phyloP scores from a whole-genome alignment of 2,113 vertebrate genomes.

The Istiophorus platypterus region DNA sequence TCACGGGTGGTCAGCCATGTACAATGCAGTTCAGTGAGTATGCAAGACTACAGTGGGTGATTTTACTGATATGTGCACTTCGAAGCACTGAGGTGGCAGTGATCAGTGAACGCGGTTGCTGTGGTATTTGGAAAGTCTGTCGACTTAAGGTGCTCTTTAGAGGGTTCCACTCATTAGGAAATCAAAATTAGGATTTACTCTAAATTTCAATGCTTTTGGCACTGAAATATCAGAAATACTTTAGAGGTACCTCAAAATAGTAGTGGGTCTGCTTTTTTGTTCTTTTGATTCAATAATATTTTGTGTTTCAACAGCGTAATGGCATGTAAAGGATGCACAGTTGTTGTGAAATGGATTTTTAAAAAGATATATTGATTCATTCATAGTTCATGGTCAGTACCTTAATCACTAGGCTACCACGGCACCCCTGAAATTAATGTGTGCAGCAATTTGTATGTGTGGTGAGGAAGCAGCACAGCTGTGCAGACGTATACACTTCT shows the following conservation, averaged over 20 bases:
- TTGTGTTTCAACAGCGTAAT: no score
- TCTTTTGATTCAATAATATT: not conserved
- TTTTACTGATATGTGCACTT: conserved; percentile 60
- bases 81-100: conserved; percentile 25
- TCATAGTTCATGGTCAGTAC: not conserved
- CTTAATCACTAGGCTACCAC: no score
- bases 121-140: no score
- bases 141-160: not conserved
- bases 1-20: conserved; percentile 6
- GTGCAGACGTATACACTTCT: not conserved
- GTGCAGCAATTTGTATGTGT: not conserved
- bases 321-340: no score
- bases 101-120: conserved; percentile 48
- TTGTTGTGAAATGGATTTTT: no score
- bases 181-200: not conserved
- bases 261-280: not conserved
- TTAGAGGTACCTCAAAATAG: not conserved
- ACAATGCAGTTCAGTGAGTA: conserved; percentile 7
- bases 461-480: not conserved
- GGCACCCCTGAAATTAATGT: not conserved
- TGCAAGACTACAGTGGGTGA: not conserved
- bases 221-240: not conserved
- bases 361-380: not conserved
- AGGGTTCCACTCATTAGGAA: not conserved
- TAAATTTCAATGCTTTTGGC: not conserved